These are phyloP conservation scores for Hoplostethus atlanticus DNA, from an alignment of 2,797 vertebrate species.

Conservation along the genomic window DNA sequence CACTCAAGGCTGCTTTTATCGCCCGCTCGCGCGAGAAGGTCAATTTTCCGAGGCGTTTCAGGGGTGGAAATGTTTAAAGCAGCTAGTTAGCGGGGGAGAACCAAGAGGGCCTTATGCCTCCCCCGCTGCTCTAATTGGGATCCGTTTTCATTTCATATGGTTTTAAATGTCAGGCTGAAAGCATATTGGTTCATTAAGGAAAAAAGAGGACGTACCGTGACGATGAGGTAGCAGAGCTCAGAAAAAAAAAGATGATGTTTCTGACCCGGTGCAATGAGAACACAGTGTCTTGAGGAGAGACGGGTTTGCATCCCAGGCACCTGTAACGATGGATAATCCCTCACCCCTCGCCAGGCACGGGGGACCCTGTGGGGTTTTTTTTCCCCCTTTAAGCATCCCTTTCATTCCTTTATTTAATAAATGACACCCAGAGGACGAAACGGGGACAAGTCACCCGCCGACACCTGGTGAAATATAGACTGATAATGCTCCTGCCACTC, in stretches of 20 bases:
- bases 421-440: constrained; percentile 79
- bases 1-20: constrained; percentile 68
- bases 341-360: constrained; percentile 37
- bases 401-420: constrained; percentile 74
- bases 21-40: constrained; percentile 59
- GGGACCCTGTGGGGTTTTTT: constrained; percentile 17
- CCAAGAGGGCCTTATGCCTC: constrained; percentile 40
- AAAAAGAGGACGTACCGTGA: constrained; percentile 35
- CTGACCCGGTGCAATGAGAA: constrained; percentile 71
- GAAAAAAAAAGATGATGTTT: constrained; percentile 45
- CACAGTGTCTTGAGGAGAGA: constrained; percentile 51
- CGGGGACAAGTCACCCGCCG: constrained; percentile 68
- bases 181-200: constrained; percentile 56
- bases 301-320: constrained; percentile 35
- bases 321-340: constrained; percentile 54
- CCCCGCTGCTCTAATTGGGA: constrained; percentile 70
- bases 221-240: constrained; percentile 18
- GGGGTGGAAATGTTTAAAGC: constrained; percentile 48
- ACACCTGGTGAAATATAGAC: constrained; percentile 75
- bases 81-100: constrained; percentile 60
- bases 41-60: constrained; percentile 67
- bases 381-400: constrained; percentile 67
- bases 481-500: constrained; percentile 73
- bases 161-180: constrained; percentile 80
- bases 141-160: constrained; percentile 73